Conservation (phyloP, 2,113 vertebrate species). For the Eubucco bourcierii region DNA sequence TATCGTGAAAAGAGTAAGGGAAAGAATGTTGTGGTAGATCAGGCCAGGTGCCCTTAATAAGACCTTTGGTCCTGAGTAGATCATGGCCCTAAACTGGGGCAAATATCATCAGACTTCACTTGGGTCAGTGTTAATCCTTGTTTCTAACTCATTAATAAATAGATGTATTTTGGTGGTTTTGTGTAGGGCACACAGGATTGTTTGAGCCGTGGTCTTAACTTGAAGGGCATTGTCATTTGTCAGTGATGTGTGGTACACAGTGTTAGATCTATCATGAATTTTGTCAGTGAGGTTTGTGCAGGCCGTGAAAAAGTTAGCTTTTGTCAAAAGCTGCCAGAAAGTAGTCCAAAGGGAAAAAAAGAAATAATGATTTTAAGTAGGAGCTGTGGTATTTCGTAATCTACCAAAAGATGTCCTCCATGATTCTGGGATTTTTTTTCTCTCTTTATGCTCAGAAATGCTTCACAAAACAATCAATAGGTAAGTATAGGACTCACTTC, state of each 20-base stretch:
- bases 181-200: neutral
- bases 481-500: neutral
- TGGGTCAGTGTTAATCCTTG: neutral
- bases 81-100: no score
- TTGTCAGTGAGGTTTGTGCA: neutral
- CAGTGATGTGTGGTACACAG: neutral
- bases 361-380: neutral
- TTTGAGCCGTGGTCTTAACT: neutral
- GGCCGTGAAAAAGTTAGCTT: neutral
- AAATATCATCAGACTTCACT: neutral
- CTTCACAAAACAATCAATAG: neutral
- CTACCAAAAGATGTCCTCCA: neutral
- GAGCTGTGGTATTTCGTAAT: neutral
- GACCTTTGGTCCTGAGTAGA: no score
- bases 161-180: neutral
- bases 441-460: neutral
- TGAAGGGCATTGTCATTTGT: neutral
- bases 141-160: neutral
- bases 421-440: neutral
- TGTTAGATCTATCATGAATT: neutral
- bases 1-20: neutral
- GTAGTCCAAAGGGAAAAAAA: neutral
- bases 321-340: neutral
- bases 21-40: neutral
- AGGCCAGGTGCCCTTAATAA: no score